phyloP scores from a whole-genome alignment of 2,113 vertebrate species.

The Petaurus breviceps region DNA sequence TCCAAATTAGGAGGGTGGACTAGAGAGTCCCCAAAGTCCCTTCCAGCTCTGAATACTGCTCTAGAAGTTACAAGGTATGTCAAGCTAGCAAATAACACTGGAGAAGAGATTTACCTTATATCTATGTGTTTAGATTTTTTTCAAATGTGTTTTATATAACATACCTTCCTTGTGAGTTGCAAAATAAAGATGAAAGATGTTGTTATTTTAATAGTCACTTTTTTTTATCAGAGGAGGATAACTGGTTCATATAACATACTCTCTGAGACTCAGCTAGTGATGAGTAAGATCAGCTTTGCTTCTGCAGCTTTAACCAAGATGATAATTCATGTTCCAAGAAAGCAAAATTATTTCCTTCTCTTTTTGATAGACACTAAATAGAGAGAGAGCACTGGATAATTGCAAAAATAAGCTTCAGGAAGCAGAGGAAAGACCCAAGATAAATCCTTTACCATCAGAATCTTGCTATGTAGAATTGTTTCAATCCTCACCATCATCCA shows the following conservation, averaged over 20 bases:
- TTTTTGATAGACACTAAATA: not conserved
- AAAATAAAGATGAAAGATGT: not conserved
- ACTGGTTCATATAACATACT: not conserved
- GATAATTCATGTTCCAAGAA: not conserved
- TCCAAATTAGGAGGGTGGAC: not conserved
- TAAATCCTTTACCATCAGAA: not conserved
- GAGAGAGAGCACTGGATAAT: not conserved
- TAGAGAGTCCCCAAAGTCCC: not conserved
- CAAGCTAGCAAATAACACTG: not conserved
- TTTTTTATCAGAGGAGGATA: not conserved
- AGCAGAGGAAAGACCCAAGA: not conserved
- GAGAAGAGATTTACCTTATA: not conserved
- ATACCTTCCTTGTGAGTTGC: not conserved
- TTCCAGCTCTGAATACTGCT: not conserved
- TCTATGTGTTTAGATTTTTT: not conserved
- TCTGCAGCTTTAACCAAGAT: not conserved
- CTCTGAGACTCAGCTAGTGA: not conserved
- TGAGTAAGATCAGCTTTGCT: not conserved
- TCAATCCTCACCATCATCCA: not conserved
- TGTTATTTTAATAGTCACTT: not conserved
- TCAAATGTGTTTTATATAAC: not conserved
- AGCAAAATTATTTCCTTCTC: not conserved
- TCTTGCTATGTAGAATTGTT: not conserved
- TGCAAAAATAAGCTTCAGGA: not conserved
- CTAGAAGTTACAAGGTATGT: not conserved